Percentiles rank a stretch among this genome's conserved stretches.
Evolutionary conservation across 2,797 vertebrate species (phyloP).

Genomic region (Australoheros facetus): DNA sequence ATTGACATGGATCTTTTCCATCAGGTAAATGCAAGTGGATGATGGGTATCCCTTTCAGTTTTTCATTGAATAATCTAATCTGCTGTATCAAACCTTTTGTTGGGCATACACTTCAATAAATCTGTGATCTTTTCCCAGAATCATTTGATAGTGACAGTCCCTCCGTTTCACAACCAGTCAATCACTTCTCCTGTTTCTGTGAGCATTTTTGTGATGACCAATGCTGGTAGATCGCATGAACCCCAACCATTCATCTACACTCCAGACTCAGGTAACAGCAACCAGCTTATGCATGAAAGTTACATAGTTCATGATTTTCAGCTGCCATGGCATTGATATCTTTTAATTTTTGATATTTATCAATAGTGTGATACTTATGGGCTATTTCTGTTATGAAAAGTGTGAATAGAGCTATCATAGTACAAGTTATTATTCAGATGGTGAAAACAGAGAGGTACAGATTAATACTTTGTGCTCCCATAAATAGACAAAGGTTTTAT

Average conservation of each 20-base stretch:
- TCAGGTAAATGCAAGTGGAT: constrained; percentile 84
- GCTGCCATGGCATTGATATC: not conserved
- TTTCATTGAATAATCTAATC: not conserved
- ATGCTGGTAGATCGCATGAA: constrained; percentile 95
- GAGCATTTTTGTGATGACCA: constrained; percentile 95
- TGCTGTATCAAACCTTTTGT: not conserved
- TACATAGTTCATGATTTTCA: not conserved
- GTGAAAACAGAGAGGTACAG: not conserved
- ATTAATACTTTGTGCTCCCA: not conserved
- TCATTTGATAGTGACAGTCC: constrained; percentile 97
- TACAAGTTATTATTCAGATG: not conserved
- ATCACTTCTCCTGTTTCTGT: constrained; percentile 91
- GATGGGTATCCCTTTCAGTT: not conserved
- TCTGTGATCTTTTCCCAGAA: constrained; percentile 82
- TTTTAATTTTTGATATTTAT: not conserved
- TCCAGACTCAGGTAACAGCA: constrained; percentile 89
- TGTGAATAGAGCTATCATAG: not conserved
- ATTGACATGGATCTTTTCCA: constrained; percentile 99
- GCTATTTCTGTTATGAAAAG: not conserved
- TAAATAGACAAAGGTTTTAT: not conserved
- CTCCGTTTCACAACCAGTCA: constrained; percentile 93
- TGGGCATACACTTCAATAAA: not conserved
- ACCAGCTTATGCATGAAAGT: not conserved
- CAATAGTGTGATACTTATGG: not conserved
- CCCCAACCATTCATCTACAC: constrained; percentile 95